Base-by-base conservation (phyloP, 2,113 vertebrate species). In the Colius striatus region DNA sequence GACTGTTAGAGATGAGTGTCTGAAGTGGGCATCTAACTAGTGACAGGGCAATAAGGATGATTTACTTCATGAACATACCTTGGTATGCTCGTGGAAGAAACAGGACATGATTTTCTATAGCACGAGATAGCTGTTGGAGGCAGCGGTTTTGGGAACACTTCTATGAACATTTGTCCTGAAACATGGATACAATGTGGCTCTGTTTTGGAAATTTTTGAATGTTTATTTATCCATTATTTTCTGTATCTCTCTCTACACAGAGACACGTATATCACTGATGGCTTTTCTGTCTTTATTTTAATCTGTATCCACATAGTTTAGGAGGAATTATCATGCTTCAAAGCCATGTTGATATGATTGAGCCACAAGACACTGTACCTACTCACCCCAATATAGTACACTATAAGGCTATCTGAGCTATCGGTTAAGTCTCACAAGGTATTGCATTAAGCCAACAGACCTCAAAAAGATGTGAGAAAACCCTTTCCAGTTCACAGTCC, bases 381-480 rank as follows among this genome's bases (percentile, higher is more conserved):
- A 8, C 11, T 8, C 16, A 36, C 36, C 18, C 17, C 43, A 53
- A 5, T 43, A 16, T 47, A 75, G 32, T 57, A 36, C 32, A 5
- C 4, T 29, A 19, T 4, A 57, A 36, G 47, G 51, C 11, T 51
- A 55, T 4, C 5, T 29, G 57, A 41, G 36, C 43, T 72, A 10
- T n/a, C 0, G 0, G 9, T 32, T 21, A 11, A 34, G 48, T 36
- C 50, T 83, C 2, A 6, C 9, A 16, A 74, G 15, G 22, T 45
- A 6, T 30, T 70, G 15, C 16, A 8, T 26, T 13, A 30, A 61
- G 8, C 27, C 67, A 36, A 27, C 2, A 1, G 6, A 16, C 15
- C 58, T 66, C 23, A n/a, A 82, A 48, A 30, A 4, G 5, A 30
- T 54, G 11, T 36, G 54, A 54, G n/a, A 85, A 67, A 43, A 67